A percentile compares a stretch with the other conserved stretches of the same genome.
phyloP scores from a whole-genome alignment of 2,113 vertebrate species.

The Anas platyrhynchos region DNA sequence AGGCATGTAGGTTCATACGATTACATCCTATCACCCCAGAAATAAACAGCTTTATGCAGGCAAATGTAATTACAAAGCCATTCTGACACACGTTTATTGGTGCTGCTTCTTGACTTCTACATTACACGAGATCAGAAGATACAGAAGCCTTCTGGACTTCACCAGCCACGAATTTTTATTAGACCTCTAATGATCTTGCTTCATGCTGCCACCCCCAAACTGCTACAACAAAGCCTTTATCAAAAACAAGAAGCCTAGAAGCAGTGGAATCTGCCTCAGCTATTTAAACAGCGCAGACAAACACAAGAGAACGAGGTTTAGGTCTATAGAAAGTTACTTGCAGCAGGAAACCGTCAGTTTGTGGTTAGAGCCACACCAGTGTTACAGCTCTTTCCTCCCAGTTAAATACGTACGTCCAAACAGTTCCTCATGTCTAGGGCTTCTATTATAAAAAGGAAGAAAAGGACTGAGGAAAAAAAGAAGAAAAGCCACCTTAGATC shows the following conservation, averaged over 20 bases:
- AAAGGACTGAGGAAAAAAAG: not conserved
- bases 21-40: not conserved
- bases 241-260: constrained; percentile 12
- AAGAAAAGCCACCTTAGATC: not conserved
- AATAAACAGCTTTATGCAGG: not conserved
- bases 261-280: not conserved
- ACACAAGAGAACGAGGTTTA: not conserved
- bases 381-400: constrained; percentile 37
- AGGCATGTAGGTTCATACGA: not conserved
- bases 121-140: not conserved
- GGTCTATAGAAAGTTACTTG: constrained; percentile 28
- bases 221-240: not conserved
- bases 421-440: not conserved
- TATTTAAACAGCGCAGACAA: not conserved
- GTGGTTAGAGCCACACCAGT: constrained; percentile 56
- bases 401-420: not conserved
- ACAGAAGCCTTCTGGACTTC: not conserved
- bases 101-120: not conserved
- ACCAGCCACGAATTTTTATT: not conserved
- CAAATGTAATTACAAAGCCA: not conserved
- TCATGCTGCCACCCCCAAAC: not conserved
- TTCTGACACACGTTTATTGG: not conserved
- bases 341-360: constrained; percentile 61
- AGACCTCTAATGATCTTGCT: not conserved
- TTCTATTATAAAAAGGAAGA: not conserved